phyloP scores from a whole-genome alignment of 2,113 vertebrate species.

The Neotoma lepida region DNA sequence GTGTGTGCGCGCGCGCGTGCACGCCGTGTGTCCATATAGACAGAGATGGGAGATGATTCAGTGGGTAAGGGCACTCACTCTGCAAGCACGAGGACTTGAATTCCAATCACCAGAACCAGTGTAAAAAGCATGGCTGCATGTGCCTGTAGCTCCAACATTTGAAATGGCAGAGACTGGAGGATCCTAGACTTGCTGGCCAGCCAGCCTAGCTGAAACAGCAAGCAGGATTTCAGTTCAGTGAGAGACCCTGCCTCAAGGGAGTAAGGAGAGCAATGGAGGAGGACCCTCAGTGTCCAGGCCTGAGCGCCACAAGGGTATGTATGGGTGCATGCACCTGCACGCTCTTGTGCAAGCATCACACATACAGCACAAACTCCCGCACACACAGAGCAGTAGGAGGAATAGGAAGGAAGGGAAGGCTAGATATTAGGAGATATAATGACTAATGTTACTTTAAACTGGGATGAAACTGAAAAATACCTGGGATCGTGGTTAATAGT shows the following conservation, averaged over 20 bases:
- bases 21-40: fast-evolving
- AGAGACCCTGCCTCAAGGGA: not conserved
- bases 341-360: not conserved
- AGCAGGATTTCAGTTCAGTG: not conserved
- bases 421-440: not conserved
- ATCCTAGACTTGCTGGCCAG: no score
- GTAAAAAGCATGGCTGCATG: not conserved
- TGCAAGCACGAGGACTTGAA: not conserved
- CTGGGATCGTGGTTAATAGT: not conserved
- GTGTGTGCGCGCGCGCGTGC: not conserved
- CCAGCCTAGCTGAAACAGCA: not conserved
- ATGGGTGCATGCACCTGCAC: no score
- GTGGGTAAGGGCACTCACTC: not conserved
- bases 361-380: no score
- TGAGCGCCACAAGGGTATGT: not conserved
- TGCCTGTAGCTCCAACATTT: not conserved
- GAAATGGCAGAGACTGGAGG: not conserved
- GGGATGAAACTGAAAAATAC: conserved; percentile 8
- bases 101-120: not conserved
- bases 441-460: not conserved
- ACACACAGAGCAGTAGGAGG: not conserved
- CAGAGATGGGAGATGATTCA: not conserved
- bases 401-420: not conserved
- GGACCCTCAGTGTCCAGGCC: not conserved
- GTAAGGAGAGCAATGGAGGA: not conserved